Evolutionary conservation across 2,113 vertebrate genomes (phyloP).

Genomic region (Eira barbara): DNA sequence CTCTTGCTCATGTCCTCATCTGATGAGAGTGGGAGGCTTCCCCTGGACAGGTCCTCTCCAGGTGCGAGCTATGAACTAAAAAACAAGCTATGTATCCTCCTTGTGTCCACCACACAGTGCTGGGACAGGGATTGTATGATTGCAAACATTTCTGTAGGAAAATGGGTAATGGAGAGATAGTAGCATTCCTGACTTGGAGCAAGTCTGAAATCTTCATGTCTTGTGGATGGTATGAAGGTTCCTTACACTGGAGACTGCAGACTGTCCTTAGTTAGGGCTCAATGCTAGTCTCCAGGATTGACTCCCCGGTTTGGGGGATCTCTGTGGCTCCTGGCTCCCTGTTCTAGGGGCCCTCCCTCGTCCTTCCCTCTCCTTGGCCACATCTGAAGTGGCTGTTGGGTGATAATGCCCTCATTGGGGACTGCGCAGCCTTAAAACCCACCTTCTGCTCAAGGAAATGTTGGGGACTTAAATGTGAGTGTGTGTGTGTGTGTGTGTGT

Average conservation of each 20-base stretch:
- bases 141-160: not conserved
- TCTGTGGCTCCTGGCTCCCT: not conserved
- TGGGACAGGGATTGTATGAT: not conserved
- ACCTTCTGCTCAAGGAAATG: not conserved
- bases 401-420: no score
- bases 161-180: not conserved
- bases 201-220: not conserved
- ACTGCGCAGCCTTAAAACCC: not conserved
- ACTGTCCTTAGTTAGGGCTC: not conserved
- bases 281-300: not conserved
- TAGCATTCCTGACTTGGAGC: accelerated
- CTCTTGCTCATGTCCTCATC: not conserved
- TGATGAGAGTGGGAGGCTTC: not conserved
- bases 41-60: not conserved
- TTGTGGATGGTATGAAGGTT: accelerated
- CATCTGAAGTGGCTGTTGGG: not conserved
- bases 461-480: no score
- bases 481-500: no score
- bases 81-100: accelerated
- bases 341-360: no score
- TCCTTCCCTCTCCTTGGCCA: not conserved
- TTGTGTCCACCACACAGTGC: accelerated
- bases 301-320: not conserved
- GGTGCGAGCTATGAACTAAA: not conserved
- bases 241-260: not conserved